Percentiles rank a stretch among this genome's conserved stretches.
Conservation (phyloP, 2,797 vertebrate genomes). For the Diplodus sargus region DNA sequence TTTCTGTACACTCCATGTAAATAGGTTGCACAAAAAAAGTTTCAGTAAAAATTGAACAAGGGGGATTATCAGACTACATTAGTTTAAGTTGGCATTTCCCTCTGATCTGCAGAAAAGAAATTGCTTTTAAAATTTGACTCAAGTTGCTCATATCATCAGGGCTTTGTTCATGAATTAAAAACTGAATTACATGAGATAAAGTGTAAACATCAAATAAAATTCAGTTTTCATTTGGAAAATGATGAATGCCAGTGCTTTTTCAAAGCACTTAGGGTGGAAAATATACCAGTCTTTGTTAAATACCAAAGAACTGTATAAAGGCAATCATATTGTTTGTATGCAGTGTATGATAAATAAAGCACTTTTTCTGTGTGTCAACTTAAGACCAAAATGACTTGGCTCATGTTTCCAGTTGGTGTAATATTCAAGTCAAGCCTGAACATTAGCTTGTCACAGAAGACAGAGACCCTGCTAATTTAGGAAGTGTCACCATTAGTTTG, state of each 20-base stretch:
- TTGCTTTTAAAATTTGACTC: not conserved
- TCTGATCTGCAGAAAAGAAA: not conserved
- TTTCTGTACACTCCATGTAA: not conserved
- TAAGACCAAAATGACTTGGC: not conserved
- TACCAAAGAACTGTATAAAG: conserved; percentile 14
- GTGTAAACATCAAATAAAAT: not conserved
- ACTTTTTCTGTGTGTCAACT: conserved; percentile 8
- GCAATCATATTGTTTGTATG: not conserved
- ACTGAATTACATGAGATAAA: not conserved
- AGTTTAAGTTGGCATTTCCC: not conserved
- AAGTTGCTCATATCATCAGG: not conserved
- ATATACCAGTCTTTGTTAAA: not conserved
- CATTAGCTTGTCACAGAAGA: not conserved
- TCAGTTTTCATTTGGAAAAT: not conserved
- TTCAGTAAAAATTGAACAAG: not conserved
- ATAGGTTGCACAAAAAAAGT: not conserved
- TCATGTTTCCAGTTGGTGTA: not conserved
- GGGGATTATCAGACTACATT: not conserved
- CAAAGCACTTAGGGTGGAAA: not conserved
- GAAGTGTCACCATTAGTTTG: not conserved
- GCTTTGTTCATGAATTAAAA: not conserved
- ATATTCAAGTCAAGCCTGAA: not conserved
- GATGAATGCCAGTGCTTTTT: not conserved
- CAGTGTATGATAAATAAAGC: conserved; percentile 47
- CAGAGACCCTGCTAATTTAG: too few species aligned